Base-by-base conservation (phyloP, 2,888 invertebrate genomes). In the Cinara cedri region DNA sequence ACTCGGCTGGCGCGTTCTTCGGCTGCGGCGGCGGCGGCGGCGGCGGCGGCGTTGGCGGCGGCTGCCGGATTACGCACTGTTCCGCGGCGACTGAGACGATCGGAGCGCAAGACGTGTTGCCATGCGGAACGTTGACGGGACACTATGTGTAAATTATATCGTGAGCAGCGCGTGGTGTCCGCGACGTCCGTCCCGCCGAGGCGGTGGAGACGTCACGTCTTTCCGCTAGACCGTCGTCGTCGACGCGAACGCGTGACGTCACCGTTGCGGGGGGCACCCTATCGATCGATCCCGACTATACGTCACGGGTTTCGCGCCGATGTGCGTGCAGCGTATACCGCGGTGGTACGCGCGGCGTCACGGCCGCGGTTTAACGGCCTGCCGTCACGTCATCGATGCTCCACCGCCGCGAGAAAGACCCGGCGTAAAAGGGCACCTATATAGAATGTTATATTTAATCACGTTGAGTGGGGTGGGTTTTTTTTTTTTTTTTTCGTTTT, bases 101-200 rank as follows among this genome's bases (percentile, higher is more conserved):
- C 72, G 60, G 57, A 60, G 26, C 72, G 26, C 60, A 60, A 60
- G 60, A 72, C 72, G 72, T 62, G 60, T 72, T 72, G 60, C 62
- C 72, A 72, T 49, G 72, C 62, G 60, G 72, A 72, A 62, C 72
- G 72, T 62, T 49, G 49, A 72, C 72, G 60, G 72, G 72, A 72
- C 46, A 72, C 72, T 72, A 8, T n/a, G 1, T 16, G 49, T 16
- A 16, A n/a, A n/a, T n/a, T 24, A 11, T 1, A 11, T n/a, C 49
- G 13, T 55, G 21, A 55, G 71, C 34, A 8, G 60, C 72, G 57
- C 26, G 26, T 26, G 24, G n/a, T 26, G 72, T 72, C 46, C 44
- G n/a, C n/a, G 34, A 34, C 34, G 72, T 60, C n/a, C n/a, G 72
- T 46, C 26, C 60, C 60, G 49, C 19, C 19, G 34, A 11, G n/a